phyloP scores from a whole-genome alignment of 2,888 invertebrate species.

The Drosophila mimica region DNA sequence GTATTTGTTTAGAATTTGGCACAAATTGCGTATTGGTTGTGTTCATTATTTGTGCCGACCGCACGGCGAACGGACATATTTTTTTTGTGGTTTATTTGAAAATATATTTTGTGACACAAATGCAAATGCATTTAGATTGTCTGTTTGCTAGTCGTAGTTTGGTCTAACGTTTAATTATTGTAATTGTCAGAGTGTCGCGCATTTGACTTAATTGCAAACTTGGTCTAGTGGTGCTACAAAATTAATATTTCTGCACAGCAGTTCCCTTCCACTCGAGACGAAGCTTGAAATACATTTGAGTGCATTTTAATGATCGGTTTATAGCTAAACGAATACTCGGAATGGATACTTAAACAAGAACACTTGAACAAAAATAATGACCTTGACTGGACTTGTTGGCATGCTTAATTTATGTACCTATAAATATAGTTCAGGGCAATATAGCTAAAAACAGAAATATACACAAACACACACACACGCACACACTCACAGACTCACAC shows the following conservation, averaged over 20 bases:
- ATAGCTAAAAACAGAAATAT: slow-evolving; percentile 18
- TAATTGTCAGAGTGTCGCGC: slow-evolving; percentile 28
- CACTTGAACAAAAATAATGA: slow-evolving; percentile 40
- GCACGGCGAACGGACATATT: slow-evolving; percentile 40
- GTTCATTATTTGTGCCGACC: slow-evolving; percentile 21
- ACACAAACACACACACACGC: slow-evolving; percentile 3
- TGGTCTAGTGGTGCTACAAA: slow-evolving; percentile 11
- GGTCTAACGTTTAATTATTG: slow-evolving; percentile 49
- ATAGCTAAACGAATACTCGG: slow-evolving; percentile 9
- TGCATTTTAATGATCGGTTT: slow-evolving; percentile 55
- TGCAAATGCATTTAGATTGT: slow-evolving; percentile 32
- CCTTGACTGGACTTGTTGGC: slow-evolving; percentile 69
- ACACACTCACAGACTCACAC: slow-evolving; percentile 17
- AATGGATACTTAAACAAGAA: slow-evolving; percentile 27
- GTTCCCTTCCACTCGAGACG: slow-evolving; percentile 3
- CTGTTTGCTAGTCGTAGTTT: slow-evolving; percentile 23
- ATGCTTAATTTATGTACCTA: slow-evolving; percentile 61
- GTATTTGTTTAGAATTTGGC: slow-evolving; percentile 48
- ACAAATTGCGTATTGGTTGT: slow-evolving; percentile 65
- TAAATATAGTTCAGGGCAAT: slow-evolving; percentile 75
- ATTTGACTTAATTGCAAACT: slow-evolving; percentile 8
- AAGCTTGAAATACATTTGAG: slow-evolving; percentile 27
- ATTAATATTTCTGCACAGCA: slow-evolving; percentile 1
- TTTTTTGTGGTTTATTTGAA: slow-evolving; percentile 55
- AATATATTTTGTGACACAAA: slow-evolving; percentile 72